Evolutionary conservation across 2,888 invertebrate species (phyloP), one percentile per base, ranked within the genome.

Genomic region (Stratiomys singularior): DNA sequence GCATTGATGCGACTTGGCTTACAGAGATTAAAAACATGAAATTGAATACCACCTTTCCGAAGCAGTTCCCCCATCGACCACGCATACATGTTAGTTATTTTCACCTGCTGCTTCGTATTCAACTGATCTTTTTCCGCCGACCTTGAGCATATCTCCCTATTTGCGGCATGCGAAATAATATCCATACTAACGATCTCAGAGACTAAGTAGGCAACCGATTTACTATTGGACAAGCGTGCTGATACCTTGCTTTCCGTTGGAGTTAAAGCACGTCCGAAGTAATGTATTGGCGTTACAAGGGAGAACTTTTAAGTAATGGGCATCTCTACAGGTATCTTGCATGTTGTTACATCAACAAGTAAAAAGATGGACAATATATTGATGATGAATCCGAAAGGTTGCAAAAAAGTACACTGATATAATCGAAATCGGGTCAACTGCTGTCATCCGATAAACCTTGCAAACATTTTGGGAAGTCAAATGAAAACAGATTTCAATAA

Each of bases 201-300:
- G 58, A 60, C 69, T 21, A 44, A 69, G 58, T 74, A 74, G 74
- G 74, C 27, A 74, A 58, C 37, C 74, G 18, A 74, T 58, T 74
- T 74, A 23, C 74, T 30, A 74, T 60, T 74, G 11, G 23, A 74
- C 30, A 7, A n/a, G 27, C n/a, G 28, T 23, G 23, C 25, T 56
- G 21, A 23, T 30, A 18, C 52, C 52, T 56, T 58, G n/a, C 30
- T 72, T 52, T 63, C 21, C 37, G 27, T 27, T 28, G 56, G 46
- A 72, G 28, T 28, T 28, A 72, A 72, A 58, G 56, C 72, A 30
- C 30, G 52, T 18, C 23, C n/a, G n/a, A 27, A 18, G 58, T 21
- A 11, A 67, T 30, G 23, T 23, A 44, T 9, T 67, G 67, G 21
- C 67, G 37, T 18, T 21, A 67, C n/a, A 46, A 67, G 15, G 2